Base-by-base conservation (phyloP, 2,797 vertebrate species). In the Buphagus erythrorhynchus region DNA sequence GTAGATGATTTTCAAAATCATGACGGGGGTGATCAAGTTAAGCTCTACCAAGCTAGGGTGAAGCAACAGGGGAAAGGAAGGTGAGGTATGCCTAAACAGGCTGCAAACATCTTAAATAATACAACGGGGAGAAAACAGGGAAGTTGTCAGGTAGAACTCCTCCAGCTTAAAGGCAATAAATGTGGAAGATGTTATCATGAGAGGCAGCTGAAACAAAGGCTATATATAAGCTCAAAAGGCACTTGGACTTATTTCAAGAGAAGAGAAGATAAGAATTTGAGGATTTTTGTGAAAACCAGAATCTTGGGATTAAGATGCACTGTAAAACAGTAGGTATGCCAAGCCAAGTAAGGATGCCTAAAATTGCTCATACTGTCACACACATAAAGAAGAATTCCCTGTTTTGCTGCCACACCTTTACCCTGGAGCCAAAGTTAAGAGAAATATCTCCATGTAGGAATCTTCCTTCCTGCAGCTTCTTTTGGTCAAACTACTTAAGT, bases 111-210 rank as follows among this genome's bases (percentile, higher is more conserved):
- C 75, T 80, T 61, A 91, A 61, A 94, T 80, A 77, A 71, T 88
- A 68, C 38, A 95, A 26, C 24, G 55, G 51, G 17, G 55, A 67
- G 57, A 77, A 90, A 89, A 76, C 19, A 86, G n/a, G 45, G 28
- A 92, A 67, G 40, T 69, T 87, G 52, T 76, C 58, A 88, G 68
- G 65, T 66, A 82, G 49, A 91, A 81, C 61, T 62, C 28, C 67
- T 86, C 66, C 78, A 91, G 45, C 43, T 80, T 84, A 77, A 96
- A 78, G 52, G 38, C 54, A 96, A 55, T 73, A 84, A 90, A 90
- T 79, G 61, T 90, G 86, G 85, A 94, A 94, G 35, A 88, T 74
- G 36, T 86, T 90, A 93, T 62, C 24, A 94, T 76, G 54, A 93
- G 16, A 93, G 20, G 43, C 57, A 88, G 81, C 55, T 81, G 86